Percentiles rank a stretch among this genome's conserved stretches.
Conservation (phyloP, 2,888 invertebrate species). For the Ceratothoa steindachneri region DNA sequence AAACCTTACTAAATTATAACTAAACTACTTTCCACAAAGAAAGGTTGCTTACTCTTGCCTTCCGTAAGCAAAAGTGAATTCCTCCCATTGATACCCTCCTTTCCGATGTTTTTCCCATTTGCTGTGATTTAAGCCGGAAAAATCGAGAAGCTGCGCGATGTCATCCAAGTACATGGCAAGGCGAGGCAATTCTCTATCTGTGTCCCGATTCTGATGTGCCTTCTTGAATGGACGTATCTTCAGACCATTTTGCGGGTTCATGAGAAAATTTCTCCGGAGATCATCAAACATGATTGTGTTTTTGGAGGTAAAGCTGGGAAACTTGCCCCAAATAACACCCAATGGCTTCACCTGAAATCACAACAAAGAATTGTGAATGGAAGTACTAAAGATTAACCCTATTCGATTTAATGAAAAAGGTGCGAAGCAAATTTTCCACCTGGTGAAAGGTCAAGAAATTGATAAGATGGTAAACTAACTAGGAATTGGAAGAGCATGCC, state of each 20-base stretch:
- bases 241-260: conserved; percentile 92
- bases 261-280: conserved; percentile 87
- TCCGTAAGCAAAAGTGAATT: too few species aligned
- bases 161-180: conserved; percentile 74
- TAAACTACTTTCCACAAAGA: too few species aligned
- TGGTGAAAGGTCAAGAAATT: too few species aligned
- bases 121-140: conserved; percentile 77
- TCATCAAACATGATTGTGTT: conserved; percentile 99
- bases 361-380: conserved; percentile 47
- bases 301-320: conserved; percentile 75
- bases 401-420: too few species aligned
- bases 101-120: conserved; percentile 69
- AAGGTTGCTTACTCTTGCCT: too few species aligned
- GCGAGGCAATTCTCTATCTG: conserved; percentile 75
- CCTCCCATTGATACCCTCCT: conserved; percentile 35
- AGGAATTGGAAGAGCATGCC: too few species aligned
- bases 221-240: conserved; percentile 85
- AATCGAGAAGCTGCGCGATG: conserved; percentile 76
- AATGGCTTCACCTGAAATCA: conserved; percentile 76
- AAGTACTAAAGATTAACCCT: too few species aligned
- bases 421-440: too few species aligned
- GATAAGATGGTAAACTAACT: too few species aligned
- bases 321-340: conserved; percentile 95
- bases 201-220: conserved; percentile 79
- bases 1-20: too few species aligned